Evolutionary conservation across 2,888 invertebrate species (phyloP).

Genomic region (Rotaria socialis): DNA sequence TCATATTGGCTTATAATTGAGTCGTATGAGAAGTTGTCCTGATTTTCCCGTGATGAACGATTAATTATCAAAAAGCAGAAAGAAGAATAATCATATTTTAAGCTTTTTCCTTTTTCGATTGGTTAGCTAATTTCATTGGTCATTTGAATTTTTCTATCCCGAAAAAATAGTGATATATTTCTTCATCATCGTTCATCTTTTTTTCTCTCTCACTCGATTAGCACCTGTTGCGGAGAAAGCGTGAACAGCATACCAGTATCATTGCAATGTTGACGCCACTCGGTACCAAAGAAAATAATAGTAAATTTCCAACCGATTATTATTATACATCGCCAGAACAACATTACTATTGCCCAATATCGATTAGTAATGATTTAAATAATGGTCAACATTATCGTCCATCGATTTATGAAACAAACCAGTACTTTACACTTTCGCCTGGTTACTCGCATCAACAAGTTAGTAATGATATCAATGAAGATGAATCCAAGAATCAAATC

Average conservation of each 20-base stretch:
- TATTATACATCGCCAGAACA: not conserved
- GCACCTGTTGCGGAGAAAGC: not conserved
- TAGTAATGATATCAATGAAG: not conserved
- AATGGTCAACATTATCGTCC: not conserved
- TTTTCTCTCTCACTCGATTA: not conserved
- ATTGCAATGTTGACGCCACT: not conserved
- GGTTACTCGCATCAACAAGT: not conserved
- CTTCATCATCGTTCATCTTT: not conserved
- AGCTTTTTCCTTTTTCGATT: not conserved
- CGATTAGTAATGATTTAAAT: not conserved
- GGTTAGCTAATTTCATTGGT: not conserved
- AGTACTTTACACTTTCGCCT: not conserved
- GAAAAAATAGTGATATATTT: not conserved
- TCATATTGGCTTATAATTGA: not conserved
- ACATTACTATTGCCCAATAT: not conserved
- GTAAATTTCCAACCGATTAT: not conserved
- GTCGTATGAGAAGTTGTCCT: not conserved
- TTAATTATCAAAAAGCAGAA: not conserved
- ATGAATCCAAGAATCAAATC: not conserved
- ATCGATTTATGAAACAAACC: slow-evolving; percentile 6
- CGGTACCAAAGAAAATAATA: not conserved
- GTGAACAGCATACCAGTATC: not conserved
- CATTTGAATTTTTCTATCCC: not conserved
- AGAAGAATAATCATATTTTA: not conserved
- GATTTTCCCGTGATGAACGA: not conserved